A percentile compares a stretch with the other conserved stretches of the same genome.
phyloP scores from a whole-genome alignment of 2,797 vertebrate genomes.

The Remorina albescens region DNA sequence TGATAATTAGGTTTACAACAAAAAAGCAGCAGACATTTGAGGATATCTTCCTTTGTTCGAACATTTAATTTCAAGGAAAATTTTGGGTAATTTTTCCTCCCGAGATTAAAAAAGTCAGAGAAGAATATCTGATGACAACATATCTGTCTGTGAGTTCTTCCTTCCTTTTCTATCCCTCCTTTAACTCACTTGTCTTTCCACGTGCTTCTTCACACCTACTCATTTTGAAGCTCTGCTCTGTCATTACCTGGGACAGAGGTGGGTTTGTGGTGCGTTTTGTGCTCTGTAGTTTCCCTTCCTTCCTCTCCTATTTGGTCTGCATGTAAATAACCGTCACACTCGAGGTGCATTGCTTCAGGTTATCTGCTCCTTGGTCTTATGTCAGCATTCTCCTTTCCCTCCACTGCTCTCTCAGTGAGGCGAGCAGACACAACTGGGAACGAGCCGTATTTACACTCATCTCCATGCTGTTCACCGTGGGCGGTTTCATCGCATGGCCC shows the following conservation, averaged over 20 bases:
- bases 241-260: constrained; percentile 78
- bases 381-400: constrained; percentile 37
- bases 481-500: constrained; percentile 38
- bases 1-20: constrained; percentile 73
- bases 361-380: constrained; percentile 40
- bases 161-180: constrained; percentile 57
- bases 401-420: constrained; percentile 43
- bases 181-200: constrained; percentile 69
- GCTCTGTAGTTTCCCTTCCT: constrained; percentile 66
- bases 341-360: constrained; percentile 23
- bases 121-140: constrained; percentile 36
- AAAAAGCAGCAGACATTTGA: constrained; percentile 56
- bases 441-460: constrained; percentile 51
- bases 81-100: constrained; percentile 52
- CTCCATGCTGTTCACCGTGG: constrained; percentile 40
- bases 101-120: constrained; percentile 33
- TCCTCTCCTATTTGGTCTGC: constrained; percentile 52
- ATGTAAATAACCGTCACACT: constrained; percentile 61
- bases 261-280: constrained; percentile 46
- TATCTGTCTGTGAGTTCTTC: constrained; percentile 58
- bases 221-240: constrained; percentile 72
- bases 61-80: constrained; percentile 49
- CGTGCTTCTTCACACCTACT: constrained; percentile 61
- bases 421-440: constrained; percentile 48
- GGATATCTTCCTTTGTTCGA: constrained; percentile 58